phyloP scores from a whole-genome alignment of 1,140 invertebrate species.

The Drosophila sucinea region DNA sequence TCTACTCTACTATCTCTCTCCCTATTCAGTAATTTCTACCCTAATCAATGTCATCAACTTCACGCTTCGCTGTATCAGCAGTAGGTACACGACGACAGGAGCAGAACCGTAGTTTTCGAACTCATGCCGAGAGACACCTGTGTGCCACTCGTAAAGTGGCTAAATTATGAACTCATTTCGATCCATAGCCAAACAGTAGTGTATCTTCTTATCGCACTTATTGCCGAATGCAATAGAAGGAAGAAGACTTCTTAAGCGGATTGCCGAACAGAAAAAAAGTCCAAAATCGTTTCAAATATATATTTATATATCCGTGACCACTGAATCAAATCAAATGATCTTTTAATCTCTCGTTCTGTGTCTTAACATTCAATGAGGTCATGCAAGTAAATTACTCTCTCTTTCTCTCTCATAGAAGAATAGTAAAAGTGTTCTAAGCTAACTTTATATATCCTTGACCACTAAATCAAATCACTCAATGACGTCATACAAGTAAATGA shows the following conservation, averaged over 20 bases:
- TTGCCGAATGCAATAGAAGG: not conserved
- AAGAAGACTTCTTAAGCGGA: not conserved
- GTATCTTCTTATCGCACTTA: not conserved
- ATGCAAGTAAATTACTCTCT: no score
- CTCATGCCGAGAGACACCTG: conserved; percentile 49
- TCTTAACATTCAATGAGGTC: no score
- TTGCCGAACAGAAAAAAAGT: not conserved
- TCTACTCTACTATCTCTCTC: conserved; percentile 11
- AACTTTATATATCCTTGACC: no score
- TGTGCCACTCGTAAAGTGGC: conserved; percentile 56
- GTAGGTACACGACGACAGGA: conserved; percentile 17
- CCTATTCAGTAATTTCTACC: conserved; percentile 37
- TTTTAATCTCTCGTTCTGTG: no score
- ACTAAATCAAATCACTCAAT: no score
- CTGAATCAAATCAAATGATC: no score
- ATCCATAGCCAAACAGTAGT: conserved; percentile 10
- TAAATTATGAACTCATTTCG: conserved; percentile 48
- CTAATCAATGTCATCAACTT: conserved; percentile 75
- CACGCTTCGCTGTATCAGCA: conserved; percentile 58
- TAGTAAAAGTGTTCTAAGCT: no score
- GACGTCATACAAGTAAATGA: no score
- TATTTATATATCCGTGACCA: no score
- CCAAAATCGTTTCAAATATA: not conserved
- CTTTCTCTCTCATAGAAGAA: no score
- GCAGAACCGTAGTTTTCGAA: conserved; percentile 25